Evolutionary conservation across 2,113 vertebrate genomes (phyloP), one percentile per base, ranked within the genome.

Genomic region (Nibea albiflora): DNA sequence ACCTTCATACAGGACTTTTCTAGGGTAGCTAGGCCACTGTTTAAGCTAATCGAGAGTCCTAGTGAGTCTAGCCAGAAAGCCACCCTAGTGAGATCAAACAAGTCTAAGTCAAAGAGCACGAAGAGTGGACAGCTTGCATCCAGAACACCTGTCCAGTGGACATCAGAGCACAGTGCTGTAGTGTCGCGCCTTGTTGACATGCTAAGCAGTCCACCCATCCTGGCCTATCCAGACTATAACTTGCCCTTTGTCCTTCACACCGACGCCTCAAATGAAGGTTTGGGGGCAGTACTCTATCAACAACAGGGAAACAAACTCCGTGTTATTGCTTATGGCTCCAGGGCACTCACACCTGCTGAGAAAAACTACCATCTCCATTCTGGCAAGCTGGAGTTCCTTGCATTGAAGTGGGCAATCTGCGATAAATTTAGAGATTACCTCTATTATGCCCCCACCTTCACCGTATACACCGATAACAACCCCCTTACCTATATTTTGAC

Each of bases 1-100:
- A 68, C 62, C 0, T 78, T 56, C 14, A 78, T 78, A 4, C 62
- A 84, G 19, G 75, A 79, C 42, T 74, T 79, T 31, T 78, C 81
- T 16, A 67, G 62, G 1, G 2, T 68, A 68, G 53, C 62, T 0
- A 73, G 39, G 2, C 75, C 64, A 9, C 4, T 74, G 2, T 78
- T 84, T 12, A 20, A 64, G 3, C 42, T 64, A 1, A 22, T 58
- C 2, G 42, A 75, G 0, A 24, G n/a, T 28, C 24, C 75, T 0
- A 15, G 17, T 11, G 81, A 58, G 17, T 11, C 1, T 5, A 44
- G 1, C 11, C 6, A 58, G 11, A n/a, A 0, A 14, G 2, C 5
- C 3, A 22, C 11, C 10, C 4, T 1, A 16, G 2, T 6, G 3
- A 19, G 1, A 12, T 22, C 5, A 0, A 42, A 11, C 24, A 26